Conservation (phyloP, 2,888 invertebrate genomes). For the Nomada ruficornis region DNA sequence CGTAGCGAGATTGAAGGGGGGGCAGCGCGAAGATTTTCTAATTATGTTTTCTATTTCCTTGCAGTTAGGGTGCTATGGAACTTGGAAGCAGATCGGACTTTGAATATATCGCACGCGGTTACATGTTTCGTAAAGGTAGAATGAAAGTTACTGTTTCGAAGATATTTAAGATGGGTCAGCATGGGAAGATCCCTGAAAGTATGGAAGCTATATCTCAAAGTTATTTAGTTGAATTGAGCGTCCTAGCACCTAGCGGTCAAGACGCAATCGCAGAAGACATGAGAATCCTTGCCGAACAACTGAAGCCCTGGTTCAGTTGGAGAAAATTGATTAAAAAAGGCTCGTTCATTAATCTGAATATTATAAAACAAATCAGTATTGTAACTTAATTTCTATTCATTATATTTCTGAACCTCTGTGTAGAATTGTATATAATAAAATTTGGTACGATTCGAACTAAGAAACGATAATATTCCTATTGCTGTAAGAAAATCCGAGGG, state of each 20-base stretch:
- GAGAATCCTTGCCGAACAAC: constrained; percentile 96
- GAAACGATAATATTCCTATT: constrained; percentile 6
- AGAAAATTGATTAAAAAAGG: constrained; percentile 96
- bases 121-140: no score
- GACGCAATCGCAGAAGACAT: constrained; percentile 98
- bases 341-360: constrained; percentile 82
- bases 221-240: constrained; percentile 96
- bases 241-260: constrained; percentile 95
- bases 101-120: no score
- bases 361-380: constrained; percentile 18
- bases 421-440: constrained; percentile 31
- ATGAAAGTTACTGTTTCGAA: constrained; percentile 99
- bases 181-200: constrained; percentile 89
- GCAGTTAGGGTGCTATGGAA: constrained; percentile 87
- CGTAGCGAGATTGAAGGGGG: constrained; percentile 18
- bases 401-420: constrained; percentile 9
- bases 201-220: constrained; percentile 95
- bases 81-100: constrained; percentile 95
- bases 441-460: constrained; percentile 1
- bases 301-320: constrained; percentile 95
- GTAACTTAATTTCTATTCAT: constrained; percentile 16
- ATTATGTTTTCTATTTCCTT: constrained; percentile 72
- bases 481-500: no score
- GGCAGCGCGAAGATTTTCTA: constrained; percentile 36
- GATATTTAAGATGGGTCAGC: constrained; percentile 93